Percentiles rank a stretch among this genome's conserved stretches.
Evolutionary conservation across 2,113 vertebrate species (phyloP).

Genomic region (Caretta caretta): DNA sequence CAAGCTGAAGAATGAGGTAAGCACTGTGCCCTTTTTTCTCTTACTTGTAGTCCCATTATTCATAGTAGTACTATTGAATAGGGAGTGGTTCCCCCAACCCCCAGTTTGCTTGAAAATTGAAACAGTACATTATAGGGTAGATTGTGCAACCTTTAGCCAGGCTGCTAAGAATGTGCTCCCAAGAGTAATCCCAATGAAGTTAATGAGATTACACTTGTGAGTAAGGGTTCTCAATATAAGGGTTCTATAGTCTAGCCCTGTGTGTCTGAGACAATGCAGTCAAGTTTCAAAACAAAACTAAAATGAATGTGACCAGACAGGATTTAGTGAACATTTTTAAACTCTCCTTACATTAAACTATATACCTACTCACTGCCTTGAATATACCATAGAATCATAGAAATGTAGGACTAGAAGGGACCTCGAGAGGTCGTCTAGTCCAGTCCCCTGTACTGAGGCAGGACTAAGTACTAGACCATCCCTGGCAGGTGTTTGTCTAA

Average conservation of each 20-base stretch:
- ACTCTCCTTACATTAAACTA: neutral
- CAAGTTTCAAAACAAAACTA: neutral
- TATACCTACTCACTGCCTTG: neutral
- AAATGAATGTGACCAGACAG: neutral
- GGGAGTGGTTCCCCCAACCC: neutral
- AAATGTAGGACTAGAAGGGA: neutral
- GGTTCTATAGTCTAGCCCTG: neutral
- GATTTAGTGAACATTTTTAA: neutral
- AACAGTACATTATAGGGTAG: neutral
- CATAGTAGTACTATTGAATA: neutral
- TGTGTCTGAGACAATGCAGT: neutral
- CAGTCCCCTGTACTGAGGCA: neutral
- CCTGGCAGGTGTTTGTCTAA: neutral
- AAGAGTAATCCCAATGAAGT: neutral
- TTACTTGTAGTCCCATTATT: neutral
- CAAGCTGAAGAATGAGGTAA: slow-evolving; percentile 98
- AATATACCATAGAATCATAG: neutral
- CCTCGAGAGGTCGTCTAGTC: neutral
- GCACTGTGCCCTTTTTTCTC: slow-evolving; percentile 20
- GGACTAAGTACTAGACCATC: neutral
- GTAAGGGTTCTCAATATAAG: neutral
- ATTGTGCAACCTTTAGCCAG: neutral
- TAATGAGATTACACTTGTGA: neutral
- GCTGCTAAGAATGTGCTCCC: neutral
- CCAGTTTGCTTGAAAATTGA: neutral